A percentile compares a stretch with the other conserved stretches of the same genome.
Conservation (phyloP, 92 coral and sea anemone species). For the Parazoanthus swiftii region DNA sequence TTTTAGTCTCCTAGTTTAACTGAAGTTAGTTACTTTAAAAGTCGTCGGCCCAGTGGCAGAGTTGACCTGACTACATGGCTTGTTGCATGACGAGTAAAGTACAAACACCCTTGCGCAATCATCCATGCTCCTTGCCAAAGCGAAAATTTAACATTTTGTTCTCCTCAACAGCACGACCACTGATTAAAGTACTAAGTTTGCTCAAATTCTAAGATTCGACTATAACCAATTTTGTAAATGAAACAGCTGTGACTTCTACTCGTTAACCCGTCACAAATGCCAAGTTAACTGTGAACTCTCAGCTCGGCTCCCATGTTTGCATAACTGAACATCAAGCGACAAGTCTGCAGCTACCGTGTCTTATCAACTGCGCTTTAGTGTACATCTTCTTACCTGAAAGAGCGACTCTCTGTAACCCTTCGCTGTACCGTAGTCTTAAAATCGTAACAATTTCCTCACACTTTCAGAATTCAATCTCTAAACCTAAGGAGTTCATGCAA, state of each 20-base stretch:
- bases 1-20: not conserved
- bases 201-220: not conserved
- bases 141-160: not conserved
- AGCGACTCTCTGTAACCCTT: not conserved
- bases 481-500: not conserved
- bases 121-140: not conserved
- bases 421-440: not conserved
- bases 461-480: not conserved
- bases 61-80: too few species aligned
- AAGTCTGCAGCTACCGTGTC: not conserved
- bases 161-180: not conserved
- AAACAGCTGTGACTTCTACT: not conserved
- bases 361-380: not conserved
- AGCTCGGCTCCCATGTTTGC: not conserved
- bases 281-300: not conserved
- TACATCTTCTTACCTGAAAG: not conserved
- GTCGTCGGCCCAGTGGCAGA: not conserved
- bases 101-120: not conserved
- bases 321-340: not conserved
- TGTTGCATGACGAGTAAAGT: not conserved
- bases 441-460: not conserved
- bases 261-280: not conserved
- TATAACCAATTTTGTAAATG: not conserved
- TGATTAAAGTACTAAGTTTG: not conserved
- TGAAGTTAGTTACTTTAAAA: not conserved